Conservation (phyloP, 1,140 invertebrate species). For the Druon quercuslanigerum region DNA sequence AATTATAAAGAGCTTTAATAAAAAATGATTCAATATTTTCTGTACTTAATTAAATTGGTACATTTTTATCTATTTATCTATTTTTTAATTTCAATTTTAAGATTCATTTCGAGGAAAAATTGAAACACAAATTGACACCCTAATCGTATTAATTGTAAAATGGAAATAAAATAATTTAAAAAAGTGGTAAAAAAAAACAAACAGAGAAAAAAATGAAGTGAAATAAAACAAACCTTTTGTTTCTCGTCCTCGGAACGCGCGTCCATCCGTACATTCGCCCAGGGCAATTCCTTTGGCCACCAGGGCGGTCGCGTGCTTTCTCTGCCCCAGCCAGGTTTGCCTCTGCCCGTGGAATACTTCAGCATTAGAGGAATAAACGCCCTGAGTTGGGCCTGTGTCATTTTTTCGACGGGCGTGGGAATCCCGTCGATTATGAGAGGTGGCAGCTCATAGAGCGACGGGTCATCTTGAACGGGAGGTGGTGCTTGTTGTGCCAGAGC, state of each 20-base stretch:
- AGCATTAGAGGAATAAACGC: conserved; percentile 99
- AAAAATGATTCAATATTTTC: too few species aligned
- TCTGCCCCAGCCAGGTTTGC: conserved; percentile 98
- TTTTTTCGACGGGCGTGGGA: conserved; percentile 98
- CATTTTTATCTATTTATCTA: too few species aligned
- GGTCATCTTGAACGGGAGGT: conserved; percentile 92
- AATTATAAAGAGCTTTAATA: too few species aligned
- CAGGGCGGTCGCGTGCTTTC: conserved; percentile 95
- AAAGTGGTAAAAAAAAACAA: neutral
- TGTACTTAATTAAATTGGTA: too few species aligned
- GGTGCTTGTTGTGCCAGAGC: conserved; percentile 95
- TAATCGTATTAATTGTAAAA: too few species aligned
- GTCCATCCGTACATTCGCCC: conserved; percentile 97
- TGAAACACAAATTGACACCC: too few species aligned
- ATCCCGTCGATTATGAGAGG: conserved; percentile 97
- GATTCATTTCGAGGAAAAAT: too few species aligned
- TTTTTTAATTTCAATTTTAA: too few species aligned
- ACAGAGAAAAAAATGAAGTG: conserved; percentile 31
- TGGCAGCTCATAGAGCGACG: conserved; percentile 94
- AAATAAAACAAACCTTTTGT: conserved; percentile 85
- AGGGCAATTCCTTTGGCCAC: conserved; percentile 98
- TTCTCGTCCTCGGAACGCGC: conserved; percentile 96
- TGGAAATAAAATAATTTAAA: neutral
- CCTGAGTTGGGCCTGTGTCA: conserved; percentile 97
- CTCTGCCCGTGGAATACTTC: conserved; percentile 96